Conservation (phyloP, 2,113 vertebrate species). For the Catharus minimus region DNA sequence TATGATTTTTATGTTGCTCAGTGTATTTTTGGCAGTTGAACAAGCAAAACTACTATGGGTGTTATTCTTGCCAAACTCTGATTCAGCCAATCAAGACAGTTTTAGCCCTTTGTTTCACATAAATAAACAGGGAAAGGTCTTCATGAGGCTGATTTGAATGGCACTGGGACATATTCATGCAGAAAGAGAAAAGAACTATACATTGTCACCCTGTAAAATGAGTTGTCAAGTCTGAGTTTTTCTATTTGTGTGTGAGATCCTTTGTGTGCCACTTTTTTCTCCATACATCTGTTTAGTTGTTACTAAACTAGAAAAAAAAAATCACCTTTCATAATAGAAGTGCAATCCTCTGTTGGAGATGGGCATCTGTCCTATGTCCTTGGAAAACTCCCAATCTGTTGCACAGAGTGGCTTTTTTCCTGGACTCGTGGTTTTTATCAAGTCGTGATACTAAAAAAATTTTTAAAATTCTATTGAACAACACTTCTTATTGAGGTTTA, state of each 20-base stretch:
- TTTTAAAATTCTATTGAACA: not conserved
- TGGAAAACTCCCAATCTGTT: not conserved
- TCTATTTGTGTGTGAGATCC: not conserved
- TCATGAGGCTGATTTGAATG: not conserved
- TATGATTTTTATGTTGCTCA: not conserved
- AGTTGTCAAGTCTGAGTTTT: not conserved
- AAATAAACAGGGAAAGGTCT: not conserved
- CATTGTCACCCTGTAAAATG: not conserved
- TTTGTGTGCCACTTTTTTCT: not conserved
- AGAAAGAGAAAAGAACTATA: not conserved
- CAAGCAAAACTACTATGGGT: not conserved
- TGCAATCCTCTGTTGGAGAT: not conserved
- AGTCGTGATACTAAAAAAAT: not conserved
- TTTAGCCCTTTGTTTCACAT: not conserved
- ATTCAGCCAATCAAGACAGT: not conserved
- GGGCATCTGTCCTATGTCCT: not conserved
- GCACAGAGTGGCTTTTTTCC: not conserved
- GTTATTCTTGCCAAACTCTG: not conserved
- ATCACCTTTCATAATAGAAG: not conserved
- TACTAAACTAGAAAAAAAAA: conserved; percentile 5
- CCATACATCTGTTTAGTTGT: not conserved
- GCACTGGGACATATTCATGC: not conserved
- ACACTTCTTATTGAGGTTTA: not conserved
- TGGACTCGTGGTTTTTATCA: not conserved
- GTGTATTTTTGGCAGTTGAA: not conserved